Conservation (phyloP, 2,113 vertebrate genomes). For the Anarrhichthys ocellatus region DNA sequence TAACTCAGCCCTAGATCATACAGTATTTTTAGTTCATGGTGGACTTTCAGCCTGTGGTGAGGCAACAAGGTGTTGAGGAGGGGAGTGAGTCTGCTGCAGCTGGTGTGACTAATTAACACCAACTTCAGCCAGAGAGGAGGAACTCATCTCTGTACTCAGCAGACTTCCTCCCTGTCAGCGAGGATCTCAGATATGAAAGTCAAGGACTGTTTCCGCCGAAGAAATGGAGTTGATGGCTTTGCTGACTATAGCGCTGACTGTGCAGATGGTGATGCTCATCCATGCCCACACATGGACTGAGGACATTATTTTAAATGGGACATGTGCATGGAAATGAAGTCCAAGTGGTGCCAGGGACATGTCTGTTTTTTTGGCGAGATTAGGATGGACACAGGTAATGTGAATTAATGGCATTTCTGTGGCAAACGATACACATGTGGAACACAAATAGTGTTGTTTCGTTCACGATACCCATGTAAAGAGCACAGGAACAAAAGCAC, state of each 20-base stretch:
- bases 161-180: background rate
- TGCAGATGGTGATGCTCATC: background rate
- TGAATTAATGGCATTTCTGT: background rate
- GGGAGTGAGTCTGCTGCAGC: background rate
- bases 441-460: background rate
- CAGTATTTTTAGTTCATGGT: background rate
- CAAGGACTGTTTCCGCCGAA: slow-evolving; percentile 20
- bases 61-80: background rate
- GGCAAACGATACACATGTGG: background rate
- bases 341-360: background rate
- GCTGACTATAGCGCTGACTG: background rate
- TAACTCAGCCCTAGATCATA: background rate
- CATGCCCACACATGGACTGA: background rate
- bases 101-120: slow-evolving; percentile 10
- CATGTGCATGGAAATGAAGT: background rate
- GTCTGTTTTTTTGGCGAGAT: background rate
- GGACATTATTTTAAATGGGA: background rate
- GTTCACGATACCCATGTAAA: slow-evolving; percentile 6
- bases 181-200: slow-evolving; percentile 23
- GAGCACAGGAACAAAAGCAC: slow-evolving; percentile 55
- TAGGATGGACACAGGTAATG: too few species aligned
- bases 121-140: slow-evolving; percentile 18
- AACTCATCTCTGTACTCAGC: slow-evolving; percentile 42
- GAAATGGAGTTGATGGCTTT: background rate
- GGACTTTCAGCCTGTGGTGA: background rate